Evolutionary conservation across 1,140 invertebrate genomes (phyloP).

Genomic region (Dreissena rostriformis): DNA sequence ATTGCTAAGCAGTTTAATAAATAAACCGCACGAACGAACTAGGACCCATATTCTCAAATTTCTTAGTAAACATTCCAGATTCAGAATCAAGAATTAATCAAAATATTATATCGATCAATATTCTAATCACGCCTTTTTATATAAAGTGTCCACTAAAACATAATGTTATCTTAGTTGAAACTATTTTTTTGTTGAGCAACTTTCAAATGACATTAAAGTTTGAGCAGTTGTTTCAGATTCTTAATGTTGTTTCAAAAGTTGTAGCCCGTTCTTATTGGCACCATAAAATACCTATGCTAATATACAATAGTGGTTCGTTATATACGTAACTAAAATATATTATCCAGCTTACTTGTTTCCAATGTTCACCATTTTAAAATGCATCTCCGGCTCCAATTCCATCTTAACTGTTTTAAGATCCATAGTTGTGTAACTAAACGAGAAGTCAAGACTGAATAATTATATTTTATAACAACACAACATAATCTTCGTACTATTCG

Average conservation of each 20-base stretch:
- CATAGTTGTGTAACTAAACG: background rate
- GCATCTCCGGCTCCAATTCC: slow-evolving; percentile 14
- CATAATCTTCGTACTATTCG: background rate
- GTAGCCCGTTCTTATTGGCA: background rate
- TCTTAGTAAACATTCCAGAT: too few species aligned
- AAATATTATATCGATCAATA: too few species aligned
- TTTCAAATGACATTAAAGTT: background rate
- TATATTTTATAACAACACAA: background rate
- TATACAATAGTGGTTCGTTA: background rate
- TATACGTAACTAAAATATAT: background rate
- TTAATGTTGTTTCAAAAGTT: background rate
- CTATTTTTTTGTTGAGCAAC: too few species aligned
- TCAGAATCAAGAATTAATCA: too few species aligned
- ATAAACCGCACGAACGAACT: too few species aligned
- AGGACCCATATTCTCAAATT: too few species aligned
- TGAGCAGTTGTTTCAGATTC: background rate
- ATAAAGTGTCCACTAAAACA: too few species aligned
- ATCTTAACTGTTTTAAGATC: background rate
- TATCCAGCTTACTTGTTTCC: background rate
- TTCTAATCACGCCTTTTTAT: too few species aligned
- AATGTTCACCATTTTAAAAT: slow-evolving; percentile 30
- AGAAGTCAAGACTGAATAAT: background rate
- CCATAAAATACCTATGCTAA: background rate
- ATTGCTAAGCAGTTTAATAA: too few species aligned
- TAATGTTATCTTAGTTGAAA: background rate